phyloP scores from a whole-genome alignment of 2,113 vertebrate species.

The Eurystomus gularis region DNA sequence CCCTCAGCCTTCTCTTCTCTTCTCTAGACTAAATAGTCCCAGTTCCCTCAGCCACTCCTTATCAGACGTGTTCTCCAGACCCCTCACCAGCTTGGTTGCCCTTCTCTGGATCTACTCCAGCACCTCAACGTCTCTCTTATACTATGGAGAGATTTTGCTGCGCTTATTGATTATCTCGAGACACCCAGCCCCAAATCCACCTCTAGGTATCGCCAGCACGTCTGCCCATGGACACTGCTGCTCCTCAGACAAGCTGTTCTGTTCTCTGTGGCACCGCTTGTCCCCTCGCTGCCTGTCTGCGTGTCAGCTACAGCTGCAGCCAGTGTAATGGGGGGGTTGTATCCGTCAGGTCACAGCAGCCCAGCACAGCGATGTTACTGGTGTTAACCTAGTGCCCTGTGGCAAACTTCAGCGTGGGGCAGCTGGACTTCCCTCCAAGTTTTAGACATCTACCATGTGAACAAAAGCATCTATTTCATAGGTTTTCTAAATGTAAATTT shows the following conservation, averaged over 20 bases:
- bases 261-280: accelerated
- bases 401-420: background rate
- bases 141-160: no score
- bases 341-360: accelerated
- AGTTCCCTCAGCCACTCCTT: no score
- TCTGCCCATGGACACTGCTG: background rate
- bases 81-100: no score
- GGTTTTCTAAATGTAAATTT: background rate
- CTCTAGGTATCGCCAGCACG: accelerated
- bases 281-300: accelerated
- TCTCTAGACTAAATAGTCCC: no score
- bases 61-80: no score
- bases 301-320: background rate
- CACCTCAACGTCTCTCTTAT: no score
- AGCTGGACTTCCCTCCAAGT: no score
- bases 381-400: accelerated
- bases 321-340: accelerated
- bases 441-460: background rate
- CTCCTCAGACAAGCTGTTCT: no score
- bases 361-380: accelerated
- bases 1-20: no score
- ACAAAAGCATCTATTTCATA: background rate
- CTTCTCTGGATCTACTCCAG: no score
- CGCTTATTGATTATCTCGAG: background rate
- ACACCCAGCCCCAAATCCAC: background rate